Evolutionary conservation across 2,113 vertebrate genomes (phyloP), one percentile per base, ranked within the genome.

Genomic region (Hippocampus abdominalis): DNA sequence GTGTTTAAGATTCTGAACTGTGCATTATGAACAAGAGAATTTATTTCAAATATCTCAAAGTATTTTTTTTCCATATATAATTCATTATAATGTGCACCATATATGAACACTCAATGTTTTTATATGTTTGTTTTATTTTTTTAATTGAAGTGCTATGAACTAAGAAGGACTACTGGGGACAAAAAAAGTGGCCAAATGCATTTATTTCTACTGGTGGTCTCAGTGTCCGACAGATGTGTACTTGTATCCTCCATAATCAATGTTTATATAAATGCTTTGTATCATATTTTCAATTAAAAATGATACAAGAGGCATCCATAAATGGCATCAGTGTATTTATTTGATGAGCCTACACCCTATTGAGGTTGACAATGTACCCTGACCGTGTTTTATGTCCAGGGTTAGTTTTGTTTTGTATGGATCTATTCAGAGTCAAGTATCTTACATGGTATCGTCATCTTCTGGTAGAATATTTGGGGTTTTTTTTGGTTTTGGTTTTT

Each of bases 281-380:
- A 90, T 84, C 20, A 81, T 79, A 84, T 89, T 91, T 91, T 89
- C 69, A 73, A 91, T 81, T 84, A 88, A 87, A 86, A 88, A 77
- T 56, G 60, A 29, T 73, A 77, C 75, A 56, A 8, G 62, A 67
- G 6, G 1, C 61, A 16, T 75, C 29, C 61, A 18, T 65, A 8
- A 36, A 6, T 56, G 15, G n/a, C 21, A 10, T 29, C 8, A 16
- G 29, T 9, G 46, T 1, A 3, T 10, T 44, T 20, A 11, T 20
- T 42, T 42, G n/a, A 3, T 64, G 3, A 21, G 16, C 60, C 32
- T 20, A 5, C 16, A 48, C 5, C 46, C 46, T 48, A 16, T 18
- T 4, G 2, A 44, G 13, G 42, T 15, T 44, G 42, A 44, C 0
- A 13, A 44, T 44, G 42, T 2, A 44, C 12, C 10, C 42, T 13